Base-by-base conservation (phyloP, 1,140 invertebrate species). In the Drosophila leontia region DNA sequence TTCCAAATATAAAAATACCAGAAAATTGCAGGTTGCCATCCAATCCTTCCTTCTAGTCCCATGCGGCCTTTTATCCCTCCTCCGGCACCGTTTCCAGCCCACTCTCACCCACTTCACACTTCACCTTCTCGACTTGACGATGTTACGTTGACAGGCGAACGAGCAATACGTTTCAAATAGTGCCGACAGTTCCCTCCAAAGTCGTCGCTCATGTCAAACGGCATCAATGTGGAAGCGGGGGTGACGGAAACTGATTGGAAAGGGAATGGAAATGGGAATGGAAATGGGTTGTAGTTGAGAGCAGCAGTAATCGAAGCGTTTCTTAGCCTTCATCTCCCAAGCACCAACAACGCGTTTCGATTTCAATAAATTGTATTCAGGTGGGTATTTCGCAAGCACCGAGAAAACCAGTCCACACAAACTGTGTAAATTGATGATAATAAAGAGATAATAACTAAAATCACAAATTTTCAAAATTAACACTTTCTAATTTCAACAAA, bases 111-210 rank as follows among this genome's bases (percentile, higher is more conserved):
- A 39, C 26, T 26, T n/a, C 23, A 39, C 26, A 32, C 42, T 39
- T 48, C 42, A 47, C 48, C 68, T 45, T 69, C 47, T 61, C 32
- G 69, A 60, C 60, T 72, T 45, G 78, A 65, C 74, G 74, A 77
- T 81, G 78, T 71, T 70, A 70, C 71, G 51, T 60, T 82, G 82
- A 86, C 82, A 82, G 82, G 69, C 51, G 62, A 76, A 62, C 82
- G 75, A 82, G 82, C 82, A 82, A 82, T 86, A 82, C 85, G 78
- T 86, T 86, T 86, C 82, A 76, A 86, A 86, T 79, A 78, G 65
- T 72, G 65, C 82, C 82, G 82, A 80, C 80, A 61, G 51, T 53
- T 58, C 35, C 53, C 48, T 60, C 72, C 72, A 57, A 69, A 83
- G 64, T 83, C 80, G 58, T 81, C 78, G 61, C 65, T 67, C 69